These are phyloP conservation scores for human DNA, from an alignment of 2,113 vertebrate species.

Conservation along the genomic window DNA sequence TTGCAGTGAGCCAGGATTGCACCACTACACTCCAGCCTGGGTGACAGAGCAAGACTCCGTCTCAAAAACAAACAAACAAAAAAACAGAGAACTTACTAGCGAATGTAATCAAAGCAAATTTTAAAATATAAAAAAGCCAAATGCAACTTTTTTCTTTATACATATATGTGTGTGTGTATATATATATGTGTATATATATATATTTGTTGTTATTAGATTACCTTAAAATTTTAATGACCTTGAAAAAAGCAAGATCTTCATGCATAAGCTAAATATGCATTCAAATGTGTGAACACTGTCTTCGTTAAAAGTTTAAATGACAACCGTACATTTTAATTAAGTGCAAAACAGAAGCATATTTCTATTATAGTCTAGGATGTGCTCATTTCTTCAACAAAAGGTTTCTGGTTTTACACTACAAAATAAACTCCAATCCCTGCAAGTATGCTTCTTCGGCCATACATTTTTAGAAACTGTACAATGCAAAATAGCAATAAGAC, in stretches of 20 bases:
- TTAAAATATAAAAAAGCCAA: neutral
- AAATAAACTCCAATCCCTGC: neutral
- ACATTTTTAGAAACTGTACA: neutral
- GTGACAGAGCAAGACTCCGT: too few species aligned
- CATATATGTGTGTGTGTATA: neutral
- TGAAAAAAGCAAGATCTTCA: constrained; percentile 10
- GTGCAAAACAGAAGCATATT: constrained; percentile 32
- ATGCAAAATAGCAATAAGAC: constrained; percentile 51
- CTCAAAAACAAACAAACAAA: too few species aligned
- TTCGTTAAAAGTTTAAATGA: constrained; percentile 63
- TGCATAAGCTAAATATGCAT: neutral
- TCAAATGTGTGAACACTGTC: constrained; percentile 49
- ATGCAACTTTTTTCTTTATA: neutral
- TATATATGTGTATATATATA: neutral
- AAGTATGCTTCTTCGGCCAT: constrained; percentile 16
- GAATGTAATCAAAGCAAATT: neutral
- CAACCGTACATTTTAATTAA: constrained; percentile 59
- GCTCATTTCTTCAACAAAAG: constrained; percentile 18
- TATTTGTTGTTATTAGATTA: neutral
- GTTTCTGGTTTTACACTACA: neutral
- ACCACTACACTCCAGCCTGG: too few species aligned
- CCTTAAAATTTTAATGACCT: constrained; percentile 30
- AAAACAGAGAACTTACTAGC: neutral
- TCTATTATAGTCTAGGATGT: neutral
- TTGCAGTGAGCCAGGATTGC: too few species aligned